These are phyloP conservation scores for Cladopsammia gracilis DNA, from an alignment of 64 coral and sea anemone species.

Conservation along the genomic window DNA sequence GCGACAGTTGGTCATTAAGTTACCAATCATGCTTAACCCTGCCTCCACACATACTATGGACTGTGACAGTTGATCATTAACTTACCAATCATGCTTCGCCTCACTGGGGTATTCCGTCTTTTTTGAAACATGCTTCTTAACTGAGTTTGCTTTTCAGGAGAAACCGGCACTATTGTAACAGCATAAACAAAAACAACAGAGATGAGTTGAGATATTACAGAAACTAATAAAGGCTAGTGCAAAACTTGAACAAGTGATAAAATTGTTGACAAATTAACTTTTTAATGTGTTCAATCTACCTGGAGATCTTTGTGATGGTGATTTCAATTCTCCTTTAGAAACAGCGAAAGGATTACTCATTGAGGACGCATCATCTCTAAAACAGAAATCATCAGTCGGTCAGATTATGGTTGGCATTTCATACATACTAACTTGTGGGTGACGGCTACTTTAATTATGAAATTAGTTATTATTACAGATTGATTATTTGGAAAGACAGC, in stretches of 20 bases:
- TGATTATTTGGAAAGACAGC: no score
- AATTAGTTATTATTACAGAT: no score
- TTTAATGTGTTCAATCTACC: background rate
- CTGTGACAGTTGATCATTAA: background rate
- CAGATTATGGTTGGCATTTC: no score
- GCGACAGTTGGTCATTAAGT: background rate
- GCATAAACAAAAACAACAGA: background rate
- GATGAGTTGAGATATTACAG: background rate
- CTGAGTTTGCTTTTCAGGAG: slow-evolving; percentile 39
- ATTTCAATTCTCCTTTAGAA: background rate
- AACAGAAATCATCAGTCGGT: background rate
- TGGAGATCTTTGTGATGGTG: background rate
- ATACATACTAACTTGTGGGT: no score
- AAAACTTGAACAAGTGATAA: no score
- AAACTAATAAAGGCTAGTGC: background rate
- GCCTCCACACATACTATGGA: no score
- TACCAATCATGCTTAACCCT: no score
- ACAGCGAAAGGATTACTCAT: background rate
- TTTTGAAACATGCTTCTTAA: slow-evolving; percentile 68
- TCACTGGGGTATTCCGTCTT: slow-evolving; percentile 60
- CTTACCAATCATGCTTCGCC: slow-evolving; percentile 44
- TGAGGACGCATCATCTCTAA: background rate
- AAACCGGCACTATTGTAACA: background rate
- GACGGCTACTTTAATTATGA: no score
- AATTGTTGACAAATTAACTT: no score